phyloP scores from a whole-genome alignment of 1,140 invertebrate species.

The Drosophila eugracilis region DNA sequence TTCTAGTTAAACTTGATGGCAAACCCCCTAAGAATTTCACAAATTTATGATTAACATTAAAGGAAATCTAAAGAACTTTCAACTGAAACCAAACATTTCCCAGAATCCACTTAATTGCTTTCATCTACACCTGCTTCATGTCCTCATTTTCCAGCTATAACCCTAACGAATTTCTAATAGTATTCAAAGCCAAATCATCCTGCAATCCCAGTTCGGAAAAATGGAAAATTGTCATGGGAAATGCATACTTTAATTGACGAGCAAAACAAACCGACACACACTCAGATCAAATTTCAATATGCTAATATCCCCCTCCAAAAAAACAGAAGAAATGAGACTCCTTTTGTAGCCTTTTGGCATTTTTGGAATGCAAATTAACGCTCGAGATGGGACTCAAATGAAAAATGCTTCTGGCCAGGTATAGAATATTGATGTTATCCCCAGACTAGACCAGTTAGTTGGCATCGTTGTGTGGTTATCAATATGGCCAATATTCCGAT shows the following conservation, averaged over 20 bases:
- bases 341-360: constrained; percentile 24
- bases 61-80: too few species aligned
- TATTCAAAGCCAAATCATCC: neutral
- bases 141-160: neutral
- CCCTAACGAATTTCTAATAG: neutral
- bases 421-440: constrained; percentile 44
- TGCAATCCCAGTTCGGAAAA: neutral
- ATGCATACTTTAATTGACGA: constrained; percentile 57
- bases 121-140: neutral
- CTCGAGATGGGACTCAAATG: constrained; percentile 38
- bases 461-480: constrained; percentile 18
- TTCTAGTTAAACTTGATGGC: too few species aligned
- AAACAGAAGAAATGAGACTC: constrained; percentile 11
- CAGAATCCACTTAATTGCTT: neutral
- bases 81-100: too few species aligned
- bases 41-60: too few species aligned
- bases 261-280: constrained; percentile 49
- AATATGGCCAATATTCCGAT: constrained; percentile 62
- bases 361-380: constrained; percentile 68
- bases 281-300: constrained; percentile 53
- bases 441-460: constrained; percentile 20
- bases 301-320: constrained; percentile 51
- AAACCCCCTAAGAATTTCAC: too few species aligned
- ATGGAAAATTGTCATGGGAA: neutral
- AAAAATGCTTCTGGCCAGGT: constrained; percentile 41